Percentiles rank a stretch among this genome's conserved stretches.
These are phyloP conservation scores for Mallotus villosus DNA, from an alignment of 2,797 vertebrate genomes.

Conservation along the genomic window DNA sequence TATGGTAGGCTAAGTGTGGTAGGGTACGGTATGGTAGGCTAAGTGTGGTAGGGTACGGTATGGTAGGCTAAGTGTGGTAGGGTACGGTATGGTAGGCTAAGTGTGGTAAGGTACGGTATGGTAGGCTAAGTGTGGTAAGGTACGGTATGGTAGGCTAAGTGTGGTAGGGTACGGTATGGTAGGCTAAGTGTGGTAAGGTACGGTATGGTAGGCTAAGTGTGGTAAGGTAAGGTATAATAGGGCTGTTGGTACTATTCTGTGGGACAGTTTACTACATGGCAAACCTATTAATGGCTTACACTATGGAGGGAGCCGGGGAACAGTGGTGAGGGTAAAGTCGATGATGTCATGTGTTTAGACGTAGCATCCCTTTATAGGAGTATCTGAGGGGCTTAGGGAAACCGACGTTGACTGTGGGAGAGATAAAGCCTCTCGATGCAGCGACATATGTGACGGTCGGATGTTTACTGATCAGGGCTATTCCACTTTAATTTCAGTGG, in stretches of 20 bases:
- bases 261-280: neutral
- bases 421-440: neutral
- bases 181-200: too few relatives aligned
- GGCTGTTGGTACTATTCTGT: neutral
- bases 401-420: constrained; percentile 48
- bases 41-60: too few relatives aligned
- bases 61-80: too few relatives aligned
- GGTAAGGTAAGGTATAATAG: too few relatives aligned
- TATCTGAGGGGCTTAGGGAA: constrained; percentile 43
- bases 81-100: too few relatives aligned
- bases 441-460: neutral
- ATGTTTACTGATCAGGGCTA: neutral
- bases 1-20: too few relatives aligned
- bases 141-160: too few relatives aligned
- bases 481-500: neutral
- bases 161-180: too few relatives aligned
- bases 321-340: constrained; percentile 55
- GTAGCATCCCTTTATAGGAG: constrained; percentile 43
- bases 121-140: too few relatives aligned
- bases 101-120: too few relatives aligned
- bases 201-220: too few relatives aligned
- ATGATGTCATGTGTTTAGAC: constrained; percentile 65
- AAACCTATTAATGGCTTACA: constrained; percentile 65
- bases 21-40: too few relatives aligned
- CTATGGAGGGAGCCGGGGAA: constrained; percentile 12